Evolutionary conservation across 1,140 invertebrate species (phyloP).

Genomic region (Octopus sinensis): DNA sequence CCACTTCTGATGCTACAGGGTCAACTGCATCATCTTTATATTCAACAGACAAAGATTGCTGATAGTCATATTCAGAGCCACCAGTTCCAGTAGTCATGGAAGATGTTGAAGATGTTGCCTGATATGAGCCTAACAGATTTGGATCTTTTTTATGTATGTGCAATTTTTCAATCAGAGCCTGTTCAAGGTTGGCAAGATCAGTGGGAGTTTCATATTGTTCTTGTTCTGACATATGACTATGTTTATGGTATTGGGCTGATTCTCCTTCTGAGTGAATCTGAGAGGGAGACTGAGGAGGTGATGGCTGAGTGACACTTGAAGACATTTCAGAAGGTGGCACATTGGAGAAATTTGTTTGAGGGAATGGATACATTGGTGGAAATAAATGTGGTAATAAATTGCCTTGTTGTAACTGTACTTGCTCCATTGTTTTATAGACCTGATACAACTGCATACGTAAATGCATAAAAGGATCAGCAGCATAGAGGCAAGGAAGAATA

Average conservation of each 20-base stretch:
- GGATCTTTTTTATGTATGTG: constrained; percentile 17
- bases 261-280: constrained; percentile 3
- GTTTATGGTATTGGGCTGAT: background rate
- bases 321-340: constrained; percentile 18
- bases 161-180: constrained; percentile 26
- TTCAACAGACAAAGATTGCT: constrained; percentile 10
- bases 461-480: constrained; percentile 18
- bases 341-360: constrained; percentile 14
- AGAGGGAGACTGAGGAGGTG: constrained; percentile 26
- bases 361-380: constrained; percentile 20
- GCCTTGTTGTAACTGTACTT: constrained; percentile 16
- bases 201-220: background rate
- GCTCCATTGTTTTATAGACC: constrained; percentile 6
- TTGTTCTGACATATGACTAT: constrained; percentile 3
- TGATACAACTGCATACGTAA: constrained; percentile 18
- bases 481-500: constrained; percentile 18
- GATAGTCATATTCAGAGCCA: constrained; percentile 12
- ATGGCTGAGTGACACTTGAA: constrained; percentile 9
- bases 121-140: constrained; percentile 17
- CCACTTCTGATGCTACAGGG: background rate
- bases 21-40: constrained; percentile 7
- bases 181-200: constrained; percentile 26
- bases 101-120: constrained; percentile 9
- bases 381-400: constrained; percentile 15
- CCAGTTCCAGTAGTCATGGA: constrained; percentile 6